phyloP scores from a whole-genome alignment of 53 echinoderm and acorn worm genomes.

The Antedon mediterranea region DNA sequence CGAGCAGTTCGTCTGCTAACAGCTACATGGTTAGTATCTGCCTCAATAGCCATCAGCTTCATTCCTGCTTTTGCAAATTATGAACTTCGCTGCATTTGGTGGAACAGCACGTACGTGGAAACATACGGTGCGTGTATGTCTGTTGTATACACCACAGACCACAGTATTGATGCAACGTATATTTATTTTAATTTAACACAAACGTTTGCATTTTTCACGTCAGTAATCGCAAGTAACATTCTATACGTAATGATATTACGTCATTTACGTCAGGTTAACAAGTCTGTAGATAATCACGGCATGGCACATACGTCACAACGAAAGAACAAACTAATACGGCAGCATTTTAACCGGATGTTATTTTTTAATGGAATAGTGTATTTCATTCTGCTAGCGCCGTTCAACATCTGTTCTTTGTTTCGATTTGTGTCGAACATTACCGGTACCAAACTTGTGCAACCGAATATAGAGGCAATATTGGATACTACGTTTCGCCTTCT shows the following conservation, averaged over 20 bases:
- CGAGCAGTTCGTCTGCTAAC: background rate
- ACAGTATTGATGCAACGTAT: background rate
- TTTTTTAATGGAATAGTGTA: background rate
- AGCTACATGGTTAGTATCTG: background rate
- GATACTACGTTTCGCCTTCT: background rate
- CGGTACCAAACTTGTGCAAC: background rate
- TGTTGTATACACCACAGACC: background rate
- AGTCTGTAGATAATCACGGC: background rate
- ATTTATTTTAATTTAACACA: background rate
- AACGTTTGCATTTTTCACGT: background rate
- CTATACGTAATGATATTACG: background rate
- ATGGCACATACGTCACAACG: background rate
- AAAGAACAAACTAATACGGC: background rate
- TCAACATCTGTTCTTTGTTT: background rate
- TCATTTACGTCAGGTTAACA: background rate
- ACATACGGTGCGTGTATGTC: background rate
- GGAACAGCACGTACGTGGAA: background rate
- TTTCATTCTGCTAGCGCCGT: background rate
- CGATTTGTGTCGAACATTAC: background rate
- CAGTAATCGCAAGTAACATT: background rate
- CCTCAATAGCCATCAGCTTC: background rate
- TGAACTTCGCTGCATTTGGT: background rate
- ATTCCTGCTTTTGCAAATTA: background rate
- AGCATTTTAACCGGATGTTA: background rate
- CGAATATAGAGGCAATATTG: background rate